Percentiles rank a stretch among this genome's conserved stretches.
These are phyloP conservation scores for Eunapius fragilis DNA, from an alignment of 37 sponge, comb jelly and placozoan species.

Conservation along the genomic window DNA sequence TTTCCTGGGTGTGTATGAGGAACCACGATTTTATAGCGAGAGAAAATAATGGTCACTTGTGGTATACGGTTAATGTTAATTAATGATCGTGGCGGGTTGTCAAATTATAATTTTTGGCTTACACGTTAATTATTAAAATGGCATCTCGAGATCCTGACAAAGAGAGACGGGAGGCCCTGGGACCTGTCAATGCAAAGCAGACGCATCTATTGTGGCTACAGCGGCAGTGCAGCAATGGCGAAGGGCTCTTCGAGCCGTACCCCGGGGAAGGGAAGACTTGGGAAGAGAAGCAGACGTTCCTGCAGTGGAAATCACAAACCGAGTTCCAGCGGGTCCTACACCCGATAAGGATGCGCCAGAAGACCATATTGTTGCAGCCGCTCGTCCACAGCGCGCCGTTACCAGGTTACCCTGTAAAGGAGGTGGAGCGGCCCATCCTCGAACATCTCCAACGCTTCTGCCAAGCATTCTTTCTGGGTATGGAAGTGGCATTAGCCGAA, in stretches of 20 bases:
- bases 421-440: slow-evolving; percentile 25
- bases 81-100: neutral
- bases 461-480: slow-evolving; percentile 51
- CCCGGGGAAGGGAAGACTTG: neutral
- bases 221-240: neutral
- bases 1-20: no score
- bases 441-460: slow-evolving; percentile 49
- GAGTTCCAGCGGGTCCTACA: slow-evolving; percentile 48
- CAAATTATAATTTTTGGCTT: neutral
- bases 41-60: no score
- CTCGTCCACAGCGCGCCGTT: slow-evolving; percentile 1
- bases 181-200: neutral
- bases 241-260: neutral
- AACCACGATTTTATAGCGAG: no score
- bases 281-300: slow-evolving; percentile 59
- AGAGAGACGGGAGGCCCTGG: neutral
- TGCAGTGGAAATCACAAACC: slow-evolving; percentile 49
- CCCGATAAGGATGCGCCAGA: slow-evolving; percentile 29
- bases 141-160: neutral
- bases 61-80: no score
- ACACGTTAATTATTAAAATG: neutral
- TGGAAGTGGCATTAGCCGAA: slow-evolving; percentile 47
- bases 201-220: neutral
- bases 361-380: slow-evolving; percentile 68
- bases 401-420: slow-evolving; percentile 1